Conservation (phyloP, 2,113 vertebrate species). For the Bolborhynchus lineola region DNA sequence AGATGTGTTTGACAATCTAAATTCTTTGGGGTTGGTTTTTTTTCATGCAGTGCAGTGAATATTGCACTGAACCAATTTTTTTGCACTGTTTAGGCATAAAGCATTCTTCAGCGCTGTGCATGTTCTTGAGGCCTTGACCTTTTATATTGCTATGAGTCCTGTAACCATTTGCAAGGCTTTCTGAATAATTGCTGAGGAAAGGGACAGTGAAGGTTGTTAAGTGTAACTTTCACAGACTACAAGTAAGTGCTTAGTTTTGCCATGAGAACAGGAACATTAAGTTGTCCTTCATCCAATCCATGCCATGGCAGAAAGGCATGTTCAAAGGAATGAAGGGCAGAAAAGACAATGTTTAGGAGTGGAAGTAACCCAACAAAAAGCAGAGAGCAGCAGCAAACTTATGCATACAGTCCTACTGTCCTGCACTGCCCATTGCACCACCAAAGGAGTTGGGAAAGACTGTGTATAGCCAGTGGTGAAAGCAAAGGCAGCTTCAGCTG, state of each 20-base stretch:
- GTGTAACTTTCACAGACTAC: background rate
- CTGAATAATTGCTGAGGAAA: background rate
- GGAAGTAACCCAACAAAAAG: background rate
- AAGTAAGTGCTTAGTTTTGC: background rate
- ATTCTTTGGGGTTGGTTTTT: background rate
- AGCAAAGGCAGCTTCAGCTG: background rate
- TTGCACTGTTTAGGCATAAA: background rate
- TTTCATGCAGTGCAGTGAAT: background rate
- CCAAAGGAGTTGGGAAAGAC: background rate
- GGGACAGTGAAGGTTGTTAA: background rate
- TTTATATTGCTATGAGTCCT: background rate
- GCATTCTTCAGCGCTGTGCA: background rate
- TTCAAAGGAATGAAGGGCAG: background rate
- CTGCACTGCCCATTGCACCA: background rate
- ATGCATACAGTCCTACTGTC: fast-evolving
- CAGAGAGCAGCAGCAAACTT: background rate
- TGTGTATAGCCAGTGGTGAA: background rate
- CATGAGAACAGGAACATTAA: background rate
- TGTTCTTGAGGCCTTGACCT: background rate
- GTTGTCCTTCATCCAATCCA: background rate
- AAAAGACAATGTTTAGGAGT: background rate
- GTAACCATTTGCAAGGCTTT: background rate
- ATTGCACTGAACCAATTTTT: background rate
- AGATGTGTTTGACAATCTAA: background rate
- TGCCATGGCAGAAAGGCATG: background rate